Base-by-base conservation (phyloP, 2,888 invertebrate species). In the Campoplex capitator region DNA sequence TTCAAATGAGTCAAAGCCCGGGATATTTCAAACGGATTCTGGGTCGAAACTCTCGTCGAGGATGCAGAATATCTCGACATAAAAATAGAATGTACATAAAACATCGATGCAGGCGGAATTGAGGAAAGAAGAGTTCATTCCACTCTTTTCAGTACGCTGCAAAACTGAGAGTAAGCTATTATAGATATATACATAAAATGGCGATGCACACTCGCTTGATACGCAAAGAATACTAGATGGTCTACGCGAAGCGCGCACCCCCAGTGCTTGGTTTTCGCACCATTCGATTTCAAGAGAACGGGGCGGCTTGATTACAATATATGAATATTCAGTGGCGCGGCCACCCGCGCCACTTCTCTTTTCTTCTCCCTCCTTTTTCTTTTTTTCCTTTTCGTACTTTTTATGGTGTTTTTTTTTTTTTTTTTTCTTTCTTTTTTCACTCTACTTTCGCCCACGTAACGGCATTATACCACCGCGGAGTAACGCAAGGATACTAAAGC, bases 291-390 rank as follows among this genome's bases (percentile, higher is more conserved):
- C 62, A 28, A 18, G 88, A 62, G 73, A 48, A 80, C 38, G 38
- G 78, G 28, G n/a, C 23, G 80, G 84, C 83, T 85, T 92, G 91
- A 94, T 94, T 94, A 93, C 92, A 94, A 94, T 94, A 93, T 91
- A 94, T 94, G 94, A 94, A 94, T 94, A 94, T 94, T 94, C 94
- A 94, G 89, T 85, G 91, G 89, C 87, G 90, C 91, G 88, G 90
- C 89, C 86, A 88, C 87, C 88, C 90, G 86, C 89, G 85, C 89
- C 87, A 88, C 89, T 91, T 90, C 88, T 86, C 81, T 90, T 88
- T 85, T 81, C 88, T 86, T 84, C 68, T 68, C 76, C 51, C 73
- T 74, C 79, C 48, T 54, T 35, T 62, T 48, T 87, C 67, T 83
- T 88, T 88, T 83, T 88, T 88, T 83, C 88, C 84, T 89, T 89